Percentiles rank a stretch among this genome's conserved stretches.
These are phyloP conservation scores for Corella eumyota DNA, from an alignment of 23 tunicate species.

Conservation along the genomic window DNA sequence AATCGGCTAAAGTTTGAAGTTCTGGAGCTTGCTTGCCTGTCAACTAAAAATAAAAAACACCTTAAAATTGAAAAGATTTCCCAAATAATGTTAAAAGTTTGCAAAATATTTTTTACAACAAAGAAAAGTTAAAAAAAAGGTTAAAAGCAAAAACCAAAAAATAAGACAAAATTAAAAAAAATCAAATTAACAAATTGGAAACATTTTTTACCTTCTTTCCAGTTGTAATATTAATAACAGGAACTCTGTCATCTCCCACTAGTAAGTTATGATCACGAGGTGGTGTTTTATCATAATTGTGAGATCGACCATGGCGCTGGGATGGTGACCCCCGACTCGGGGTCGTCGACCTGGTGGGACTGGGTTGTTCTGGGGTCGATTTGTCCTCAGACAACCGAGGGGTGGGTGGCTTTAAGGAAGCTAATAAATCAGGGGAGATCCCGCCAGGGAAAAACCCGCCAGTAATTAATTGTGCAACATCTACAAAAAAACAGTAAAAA, in stretches of 20 bases:
- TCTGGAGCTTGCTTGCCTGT: slow-evolving; percentile 72
- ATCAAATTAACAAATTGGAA: neutral
- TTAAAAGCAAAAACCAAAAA: too few relatives aligned
- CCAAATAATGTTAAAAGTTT: neutral
- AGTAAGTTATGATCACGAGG: slow-evolving; percentile 36
- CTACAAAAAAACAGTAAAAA: slow-evolving; percentile 3
- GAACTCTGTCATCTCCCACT: slow-evolving; percentile 63
- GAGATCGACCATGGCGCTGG: slow-evolving; percentile 4
- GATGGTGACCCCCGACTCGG: slow-evolving; percentile 45
- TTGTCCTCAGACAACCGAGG: slow-evolving; percentile 20
- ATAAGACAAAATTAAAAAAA: too few relatives aligned
- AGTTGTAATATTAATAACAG: slow-evolving; percentile 36
- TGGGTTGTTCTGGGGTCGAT: slow-evolving; percentile 5
- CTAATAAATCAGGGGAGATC: slow-evolving; percentile 31
- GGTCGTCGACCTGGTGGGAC: slow-evolving; percentile 48
- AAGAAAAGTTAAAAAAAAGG: too few relatives aligned
- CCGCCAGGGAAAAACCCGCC: slow-evolving; percentile 48
- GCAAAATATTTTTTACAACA: too few relatives aligned
- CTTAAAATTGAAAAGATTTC: neutral
- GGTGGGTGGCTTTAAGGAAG: slow-evolving; percentile 15
- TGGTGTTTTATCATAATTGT: slow-evolving; percentile 16
- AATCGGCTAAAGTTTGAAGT: slow-evolving; percentile 29
- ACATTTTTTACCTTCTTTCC: slow-evolving; percentile 42
- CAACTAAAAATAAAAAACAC: slow-evolving; percentile 18
- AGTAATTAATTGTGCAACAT: slow-evolving; percentile 34